Evolutionary conservation across 2,113 vertebrate genomes (phyloP).

Genomic region (Paradoxurus hermaphroditus): DNA sequence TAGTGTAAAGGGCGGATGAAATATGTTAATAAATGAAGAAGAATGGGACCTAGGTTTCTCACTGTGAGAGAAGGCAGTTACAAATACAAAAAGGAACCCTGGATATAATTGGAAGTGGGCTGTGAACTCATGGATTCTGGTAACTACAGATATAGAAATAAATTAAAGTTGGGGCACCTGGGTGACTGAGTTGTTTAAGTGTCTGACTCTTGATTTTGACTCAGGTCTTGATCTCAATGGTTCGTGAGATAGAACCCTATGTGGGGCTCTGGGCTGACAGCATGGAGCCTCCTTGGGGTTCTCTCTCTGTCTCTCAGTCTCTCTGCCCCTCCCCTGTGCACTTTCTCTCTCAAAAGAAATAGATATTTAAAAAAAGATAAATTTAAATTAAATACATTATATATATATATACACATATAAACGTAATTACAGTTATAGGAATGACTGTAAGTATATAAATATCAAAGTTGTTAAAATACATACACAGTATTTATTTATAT

Average conservation of each 20-base stretch:
- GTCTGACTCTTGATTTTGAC: background rate
- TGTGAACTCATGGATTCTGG: background rate
- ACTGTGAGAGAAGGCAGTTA: background rate
- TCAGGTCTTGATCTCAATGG: background rate
- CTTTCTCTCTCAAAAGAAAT: background rate
- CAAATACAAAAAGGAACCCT: background rate
- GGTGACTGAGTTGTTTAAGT: background rate
- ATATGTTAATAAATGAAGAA: background rate
- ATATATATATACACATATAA: background rate
- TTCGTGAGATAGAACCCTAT: background rate
- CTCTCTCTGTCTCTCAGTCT: background rate
- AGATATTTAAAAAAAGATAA: no score
- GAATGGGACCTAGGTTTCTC: background rate
- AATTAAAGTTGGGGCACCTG: background rate
- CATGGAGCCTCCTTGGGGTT: background rate
- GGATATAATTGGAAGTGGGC: background rate
- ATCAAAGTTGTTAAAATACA: background rate
- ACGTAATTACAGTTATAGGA: background rate
- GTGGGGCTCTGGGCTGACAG: background rate
- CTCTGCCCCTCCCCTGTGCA: background rate
- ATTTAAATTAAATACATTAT: no score
- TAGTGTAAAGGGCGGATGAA: background rate
- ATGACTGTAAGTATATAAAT: background rate
- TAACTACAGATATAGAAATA: background rate
- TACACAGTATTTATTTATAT: background rate